Evolutionary conservation across 1,140 invertebrate genomes (phyloP), one percentile per base, ranked within the genome.

Genomic region (Lerema accius): DNA sequence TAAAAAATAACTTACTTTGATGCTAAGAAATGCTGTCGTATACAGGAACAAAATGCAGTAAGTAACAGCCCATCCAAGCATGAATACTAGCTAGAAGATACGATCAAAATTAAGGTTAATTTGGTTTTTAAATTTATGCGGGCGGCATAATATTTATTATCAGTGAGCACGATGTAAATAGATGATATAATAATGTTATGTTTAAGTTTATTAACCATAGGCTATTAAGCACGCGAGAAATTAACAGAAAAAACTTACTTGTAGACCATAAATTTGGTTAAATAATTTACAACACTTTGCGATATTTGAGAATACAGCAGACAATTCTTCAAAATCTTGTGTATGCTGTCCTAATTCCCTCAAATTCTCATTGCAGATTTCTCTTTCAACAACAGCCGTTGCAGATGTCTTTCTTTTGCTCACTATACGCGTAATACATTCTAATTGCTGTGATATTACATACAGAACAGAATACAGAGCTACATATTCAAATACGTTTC

Each of bases 41-140:
- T 68, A 68, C 14, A 68, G 50, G 17, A 64, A 64, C 17, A 64
- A 28, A 4, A 45, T 64, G n/a, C 58, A 60, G 15, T 64, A 64
- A 4, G 37, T 17, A 7, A 56, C 46, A 9, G 45, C 43, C 3
- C 48, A 37, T 7, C 46, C 50, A 26, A 68, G 39, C 43, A 64
- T 64, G 13, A 68, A 9, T 17, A 58, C 63, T 10, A 68, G 26
- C 66, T 68, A 28, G 14, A 68, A 68, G 4, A 16, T 40, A 49
- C 9, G 13, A 32, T 32, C 3, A 7, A 32, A 32, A 11, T 37
- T 37, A 37, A n/a, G 1, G 35, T 11, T 23, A 23, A 23, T 23
- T 23, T 23, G 2, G 2, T 32, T 7, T 32, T 32, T 32, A 4
- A 32, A 32, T 9, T 32, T n/a, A n/a, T n/a, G n/a, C n/a, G n/a